Percentiles rank a stretch among this genome's conserved stretches.
Evolutionary conservation across 2,113 vertebrate species (phyloP).

Genomic region (Spizaetus ornatus): DNA sequence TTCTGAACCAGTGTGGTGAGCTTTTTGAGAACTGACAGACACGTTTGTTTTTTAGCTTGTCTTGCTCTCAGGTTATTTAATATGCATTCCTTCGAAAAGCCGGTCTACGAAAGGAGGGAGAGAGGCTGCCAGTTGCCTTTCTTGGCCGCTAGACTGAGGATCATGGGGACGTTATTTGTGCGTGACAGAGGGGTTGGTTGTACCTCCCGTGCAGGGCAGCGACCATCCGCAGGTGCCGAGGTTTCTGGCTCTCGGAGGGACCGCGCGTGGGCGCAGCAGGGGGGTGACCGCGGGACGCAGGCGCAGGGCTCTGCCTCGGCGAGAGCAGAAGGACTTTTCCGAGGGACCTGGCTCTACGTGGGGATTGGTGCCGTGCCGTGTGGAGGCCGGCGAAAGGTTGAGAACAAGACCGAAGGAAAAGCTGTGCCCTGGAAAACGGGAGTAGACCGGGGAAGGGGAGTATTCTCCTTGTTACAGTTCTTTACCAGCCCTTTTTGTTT

Average conservation of each 20-base stretch:
- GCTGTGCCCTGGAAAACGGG: background rate
- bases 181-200: background rate
- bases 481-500: background rate
- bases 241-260: background rate
- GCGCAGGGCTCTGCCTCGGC: background rate
- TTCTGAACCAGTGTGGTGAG: background rate
- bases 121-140: background rate
- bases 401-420: background rate
- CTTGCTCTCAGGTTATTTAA: background rate
- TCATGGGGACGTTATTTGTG: background rate
- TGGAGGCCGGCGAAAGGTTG: background rate
- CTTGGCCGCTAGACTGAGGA: background rate
- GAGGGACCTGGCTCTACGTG: background rate
- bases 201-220: background rate
- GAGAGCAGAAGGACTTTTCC: background rate
- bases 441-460: background rate
- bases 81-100: accelerated
- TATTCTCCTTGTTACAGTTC: background rate
- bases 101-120: background rate
- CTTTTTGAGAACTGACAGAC: background rate
- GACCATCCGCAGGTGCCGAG: background rate
- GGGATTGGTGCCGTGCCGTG: background rate
- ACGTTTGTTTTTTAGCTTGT: background rate
- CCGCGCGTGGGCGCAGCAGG: accelerated
- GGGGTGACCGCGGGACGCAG: too few species aligned